Evolutionary conservation across 2,797 vertebrate genomes (phyloP).

Genomic region (Melopsittacus undulatus): DNA sequence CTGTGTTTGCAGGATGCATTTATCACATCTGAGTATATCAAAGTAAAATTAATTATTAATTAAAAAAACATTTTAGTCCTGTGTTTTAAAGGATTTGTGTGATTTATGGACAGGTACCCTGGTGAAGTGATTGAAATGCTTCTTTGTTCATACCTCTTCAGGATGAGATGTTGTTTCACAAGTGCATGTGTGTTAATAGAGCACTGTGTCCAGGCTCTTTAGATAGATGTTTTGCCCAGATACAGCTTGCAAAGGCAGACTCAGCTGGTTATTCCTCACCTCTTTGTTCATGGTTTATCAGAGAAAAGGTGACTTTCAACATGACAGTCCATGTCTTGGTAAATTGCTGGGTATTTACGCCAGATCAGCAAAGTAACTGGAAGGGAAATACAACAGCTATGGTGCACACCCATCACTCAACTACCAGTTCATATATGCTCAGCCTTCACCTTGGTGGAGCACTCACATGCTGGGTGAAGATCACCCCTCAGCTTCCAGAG

Average conservation of each 20-base stretch:
- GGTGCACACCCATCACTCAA: not conserved
- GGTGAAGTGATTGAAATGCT: not conserved
- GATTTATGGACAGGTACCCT: not conserved
- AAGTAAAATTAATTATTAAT: not conserved
- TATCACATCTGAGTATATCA: not conserved
- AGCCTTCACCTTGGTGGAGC: not conserved
- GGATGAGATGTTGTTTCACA: not conserved
- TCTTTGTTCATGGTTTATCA: not conserved
- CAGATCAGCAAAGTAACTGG: not conserved
- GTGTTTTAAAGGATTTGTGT: not conserved
- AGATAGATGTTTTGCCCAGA: not conserved
- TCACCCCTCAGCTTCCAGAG: not conserved
- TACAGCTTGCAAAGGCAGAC: not conserved
- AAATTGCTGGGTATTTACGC: not conserved
- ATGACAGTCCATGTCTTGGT: not conserved
- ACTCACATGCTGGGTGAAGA: not conserved
- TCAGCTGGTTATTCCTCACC: not conserved
- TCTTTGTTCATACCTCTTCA: not conserved
- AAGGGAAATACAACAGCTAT: not conserved
- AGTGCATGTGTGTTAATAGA: not conserved
- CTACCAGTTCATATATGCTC: too few species aligned
- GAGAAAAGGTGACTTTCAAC: not conserved
- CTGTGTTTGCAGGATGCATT: not conserved
- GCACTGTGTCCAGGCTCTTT: not conserved
- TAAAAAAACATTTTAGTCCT: not conserved